A percentile compares a stretch with the other conserved stretches of the same genome.
Evolutionary conservation across 2,113 vertebrate species (phyloP).

Genomic region (Rhadina sibilatrix): DNA sequence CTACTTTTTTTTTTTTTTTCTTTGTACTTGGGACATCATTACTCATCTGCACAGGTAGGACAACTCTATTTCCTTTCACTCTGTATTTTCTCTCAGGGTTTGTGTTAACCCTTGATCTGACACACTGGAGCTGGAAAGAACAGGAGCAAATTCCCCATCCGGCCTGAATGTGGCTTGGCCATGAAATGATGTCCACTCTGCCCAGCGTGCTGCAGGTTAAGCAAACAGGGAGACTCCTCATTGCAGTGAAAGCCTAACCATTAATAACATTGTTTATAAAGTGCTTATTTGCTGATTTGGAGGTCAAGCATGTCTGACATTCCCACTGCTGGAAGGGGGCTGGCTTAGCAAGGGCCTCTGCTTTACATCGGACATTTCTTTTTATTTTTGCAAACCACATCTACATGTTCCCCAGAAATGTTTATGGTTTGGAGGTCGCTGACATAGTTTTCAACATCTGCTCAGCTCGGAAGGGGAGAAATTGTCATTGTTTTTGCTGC

Average conservation of each 20-base stretch:
- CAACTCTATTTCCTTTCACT: background rate
- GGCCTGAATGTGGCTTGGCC: background rate
- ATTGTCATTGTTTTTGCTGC: slow-evolving; percentile 37
- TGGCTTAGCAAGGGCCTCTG: slow-evolving; percentile 20
- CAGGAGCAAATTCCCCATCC: background rate
- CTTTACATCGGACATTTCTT: background rate
- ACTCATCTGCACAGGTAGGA: background rate
- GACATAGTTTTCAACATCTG: slow-evolving; percentile 67
- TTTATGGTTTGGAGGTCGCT: slow-evolving; percentile 54
- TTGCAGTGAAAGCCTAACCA: slow-evolving; percentile 45
- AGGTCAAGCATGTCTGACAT: slow-evolving; percentile 72
- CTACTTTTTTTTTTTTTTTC: background rate
- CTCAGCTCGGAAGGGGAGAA: slow-evolving; percentile 29
- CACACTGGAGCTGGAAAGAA: background rate
- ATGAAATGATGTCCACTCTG: background rate
- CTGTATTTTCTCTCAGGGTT: background rate
- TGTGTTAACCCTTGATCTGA: background rate
- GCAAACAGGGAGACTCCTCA: slow-evolving; percentile 42
- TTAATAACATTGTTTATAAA: slow-evolving; percentile 66
- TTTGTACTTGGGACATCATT: background rate
- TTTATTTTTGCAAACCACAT: slow-evolving; percentile 4
- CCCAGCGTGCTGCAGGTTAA: slow-evolving; percentile 32
- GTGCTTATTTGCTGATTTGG: slow-evolving; percentile 68
- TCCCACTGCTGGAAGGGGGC: slow-evolving; percentile 37
- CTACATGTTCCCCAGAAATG: slow-evolving; percentile 54